phyloP scores from a whole-genome alignment of 2,888 invertebrate genomes.

The Sesamia inferens region DNA sequence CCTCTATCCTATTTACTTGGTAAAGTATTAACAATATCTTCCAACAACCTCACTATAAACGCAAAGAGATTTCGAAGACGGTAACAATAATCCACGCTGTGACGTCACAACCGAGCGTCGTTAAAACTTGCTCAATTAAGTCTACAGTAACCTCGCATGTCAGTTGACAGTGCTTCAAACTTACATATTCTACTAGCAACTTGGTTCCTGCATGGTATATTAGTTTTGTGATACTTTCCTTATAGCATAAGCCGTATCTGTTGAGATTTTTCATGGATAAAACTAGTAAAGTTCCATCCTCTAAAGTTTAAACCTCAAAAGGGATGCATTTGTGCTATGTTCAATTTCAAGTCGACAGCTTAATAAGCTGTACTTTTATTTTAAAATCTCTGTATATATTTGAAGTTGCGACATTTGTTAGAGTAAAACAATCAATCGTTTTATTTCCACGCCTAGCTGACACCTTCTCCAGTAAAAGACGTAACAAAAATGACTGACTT shows the following conservation, averaged over 20 bases:
- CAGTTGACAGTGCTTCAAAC: conserved; percentile 35
- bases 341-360: no score
- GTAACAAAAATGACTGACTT: no score
- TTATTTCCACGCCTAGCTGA: no score
- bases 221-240: background rate
- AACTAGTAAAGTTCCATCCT: no score
- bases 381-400: no score
- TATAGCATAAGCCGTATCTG: background rate
- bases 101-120: conserved; percentile 46
- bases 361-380: no score
- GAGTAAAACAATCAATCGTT: no score
- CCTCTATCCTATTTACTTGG: background rate
- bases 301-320: no score
- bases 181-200: conserved; percentile 27
- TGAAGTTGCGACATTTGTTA: no score
- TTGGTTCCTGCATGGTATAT: conserved; percentile 14
- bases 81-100: conserved; percentile 17
- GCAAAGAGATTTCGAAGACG: conserved; percentile 4
- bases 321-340: no score
- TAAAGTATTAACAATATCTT: conserved; percentile 16
- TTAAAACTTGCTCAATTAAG: conserved; percentile 70
- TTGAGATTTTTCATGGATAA: background rate
- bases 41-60: conserved; percentile 15
- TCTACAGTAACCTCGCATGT: conserved; percentile 34
- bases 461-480: no score